Conservation (phyloP, 2,797 vertebrate genomes). For the Aplochiton taeniatus region DNA sequence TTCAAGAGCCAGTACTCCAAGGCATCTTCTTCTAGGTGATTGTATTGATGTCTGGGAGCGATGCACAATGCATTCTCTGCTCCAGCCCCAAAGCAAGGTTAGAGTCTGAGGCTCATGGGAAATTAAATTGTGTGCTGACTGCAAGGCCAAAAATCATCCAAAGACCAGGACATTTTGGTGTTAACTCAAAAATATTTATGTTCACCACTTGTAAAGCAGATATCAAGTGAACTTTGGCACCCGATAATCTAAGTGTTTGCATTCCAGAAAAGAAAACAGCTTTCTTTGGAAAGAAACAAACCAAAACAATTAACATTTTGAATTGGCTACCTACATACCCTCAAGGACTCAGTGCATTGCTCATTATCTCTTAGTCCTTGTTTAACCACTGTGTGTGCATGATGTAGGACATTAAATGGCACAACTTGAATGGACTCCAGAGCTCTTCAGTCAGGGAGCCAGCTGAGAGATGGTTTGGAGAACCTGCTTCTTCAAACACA, state of each 20-base stretch:
- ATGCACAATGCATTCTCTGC: slow-evolving; percentile 11
- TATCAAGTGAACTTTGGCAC: not conserved
- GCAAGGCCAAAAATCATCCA: slow-evolving; percentile 5
- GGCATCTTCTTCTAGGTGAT: slow-evolving; percentile 16
- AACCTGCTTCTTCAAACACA: not conserved
- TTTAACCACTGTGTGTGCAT: slow-evolving; percentile 19
- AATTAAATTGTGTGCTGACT: slow-evolving; percentile 19
- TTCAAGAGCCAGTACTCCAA: not conserved
- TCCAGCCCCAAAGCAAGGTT: slow-evolving; percentile 6
- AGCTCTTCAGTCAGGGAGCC: not conserved
- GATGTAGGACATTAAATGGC: slow-evolving; percentile 11
- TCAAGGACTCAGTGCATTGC: slow-evolving; percentile 7
- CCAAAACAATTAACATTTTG: too few relatives aligned
- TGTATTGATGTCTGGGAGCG: slow-evolving; percentile 22
- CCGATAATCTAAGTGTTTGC: not conserved
- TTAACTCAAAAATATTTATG: slow-evolving; percentile 24
- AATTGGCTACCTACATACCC: too few relatives aligned
- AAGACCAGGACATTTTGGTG: slow-evolving; percentile 6
- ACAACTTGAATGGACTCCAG: not conserved
- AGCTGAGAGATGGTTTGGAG: too few relatives aligned
- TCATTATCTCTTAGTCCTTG: slow-evolving; percentile 16
- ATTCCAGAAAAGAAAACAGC: too few relatives aligned
- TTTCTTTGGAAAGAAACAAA: too few relatives aligned
- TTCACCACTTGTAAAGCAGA: not conserved
- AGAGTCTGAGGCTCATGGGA: slow-evolving; percentile 21